phyloP scores from a whole-genome alignment of 2,888 invertebrate genomes.

The Muschampia plurimacula region DNA sequence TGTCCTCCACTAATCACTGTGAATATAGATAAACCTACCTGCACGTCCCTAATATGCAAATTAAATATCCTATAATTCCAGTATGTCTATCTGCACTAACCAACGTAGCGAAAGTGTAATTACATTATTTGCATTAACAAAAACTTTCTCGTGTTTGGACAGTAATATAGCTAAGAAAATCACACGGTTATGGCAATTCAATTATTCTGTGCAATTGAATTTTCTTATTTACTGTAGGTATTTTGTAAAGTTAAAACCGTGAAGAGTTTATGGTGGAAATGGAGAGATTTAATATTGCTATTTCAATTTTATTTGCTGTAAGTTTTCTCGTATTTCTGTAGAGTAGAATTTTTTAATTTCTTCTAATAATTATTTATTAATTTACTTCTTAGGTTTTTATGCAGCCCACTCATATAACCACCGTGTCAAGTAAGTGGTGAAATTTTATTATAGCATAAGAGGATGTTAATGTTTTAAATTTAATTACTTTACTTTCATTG shows the following conservation, averaged over 20 bases:
- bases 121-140: background rate
- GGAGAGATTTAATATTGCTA: background rate
- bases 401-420: background rate
- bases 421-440: background rate
- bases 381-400: background rate
- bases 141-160: background rate
- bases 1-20: conserved; percentile 12
- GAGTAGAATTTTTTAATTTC: background rate
- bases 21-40: conserved; percentile 11
- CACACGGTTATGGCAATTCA: conserved; percentile 21
- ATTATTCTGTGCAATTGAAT: conserved; percentile 14
- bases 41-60: conserved; percentile 8
- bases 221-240: background rate
- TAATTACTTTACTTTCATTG: background rate
- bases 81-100: background rate
- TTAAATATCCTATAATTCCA: conserved; percentile 6
- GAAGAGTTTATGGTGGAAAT: conserved; percentile 16
- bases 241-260: background rate
- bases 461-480: background rate
- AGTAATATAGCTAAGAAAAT: conserved; percentile 10
- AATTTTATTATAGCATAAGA: background rate
- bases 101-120: background rate
- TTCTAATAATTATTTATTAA: background rate
- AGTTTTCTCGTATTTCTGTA: background rate
- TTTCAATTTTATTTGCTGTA: conserved; percentile 1